Evolutionary conservation across 2,797 vertebrate species (phyloP), one percentile per base, ranked within the genome.

Genomic region (Rhadinocentrus ornatus): DNA sequence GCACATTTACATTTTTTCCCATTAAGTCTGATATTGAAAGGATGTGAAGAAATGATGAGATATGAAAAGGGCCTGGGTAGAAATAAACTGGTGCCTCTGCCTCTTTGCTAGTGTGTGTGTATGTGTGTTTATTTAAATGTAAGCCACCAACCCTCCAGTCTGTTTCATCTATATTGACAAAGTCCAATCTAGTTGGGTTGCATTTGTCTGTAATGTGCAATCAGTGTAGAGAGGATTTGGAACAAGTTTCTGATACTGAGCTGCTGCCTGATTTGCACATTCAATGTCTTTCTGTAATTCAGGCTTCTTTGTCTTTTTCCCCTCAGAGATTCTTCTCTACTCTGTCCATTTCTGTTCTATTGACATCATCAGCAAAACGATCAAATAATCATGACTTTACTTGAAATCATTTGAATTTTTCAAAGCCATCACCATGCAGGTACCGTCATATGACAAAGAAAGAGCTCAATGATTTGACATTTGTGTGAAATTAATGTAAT

Each of bases 1-100:
- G 50, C 66, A 58, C 74, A 85, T 87, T 88, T 88, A 73, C 85
- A 90, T 88, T 81, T 88, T 88, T 83, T 80, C 80, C 74, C 69
- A 90, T 91, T 88, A 90, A 69, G 63, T 67, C 62, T 69, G 75
- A 84, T 82, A 77, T 83, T 71, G 62, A 71, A 65, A 73, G 81
- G 81, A 86, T 84, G 48, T 65, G 70, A 75, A 65, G 71, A 78
- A 90, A 85, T 76, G 72, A 82, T 80, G 74, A 78, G 77, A 81
- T 71, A 72, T 80, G 62, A 75, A 77, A 72, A 72, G n/a, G 69
- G 56, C 55, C 62, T 60, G 39, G 57, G 46, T 32, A 72, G 64
- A 78, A 85, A 80, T 71, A 60, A 69, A 77, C 41, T 32, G 9
- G 41, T 69, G 50, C 27, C 59, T 69, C n/a, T 71, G 31, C 41